phyloP scores from a whole-genome alignment of 2,113 vertebrate species.

The Clarias magur region DNA sequence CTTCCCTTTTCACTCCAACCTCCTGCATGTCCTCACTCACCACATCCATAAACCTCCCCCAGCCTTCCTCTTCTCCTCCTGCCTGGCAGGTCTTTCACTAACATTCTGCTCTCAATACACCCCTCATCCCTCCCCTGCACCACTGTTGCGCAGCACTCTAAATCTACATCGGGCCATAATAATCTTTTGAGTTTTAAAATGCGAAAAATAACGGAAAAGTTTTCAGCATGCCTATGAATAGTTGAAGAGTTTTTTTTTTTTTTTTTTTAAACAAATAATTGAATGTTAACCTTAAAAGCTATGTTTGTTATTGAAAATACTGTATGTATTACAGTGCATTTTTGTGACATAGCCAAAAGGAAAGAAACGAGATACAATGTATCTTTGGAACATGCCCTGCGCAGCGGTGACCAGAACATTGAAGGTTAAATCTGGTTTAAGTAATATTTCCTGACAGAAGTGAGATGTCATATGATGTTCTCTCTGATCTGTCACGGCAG shows the following conservation, averaged over 20 bases:
- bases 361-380: neutral
- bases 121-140: too few species aligned
- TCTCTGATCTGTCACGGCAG: slow-evolving; percentile 62
- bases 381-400: neutral
- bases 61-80: too few species aligned
- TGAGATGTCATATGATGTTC: neutral
- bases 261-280: too few species aligned
- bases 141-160: too few species aligned
- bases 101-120: too few species aligned
- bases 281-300: neutral
- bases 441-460: neutral
- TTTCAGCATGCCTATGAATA: neutral
- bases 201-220: neutral
- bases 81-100: too few species aligned
- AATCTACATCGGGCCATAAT: too few species aligned
- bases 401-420: neutral
- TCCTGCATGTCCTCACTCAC: too few species aligned
- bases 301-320: neutral
- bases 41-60: too few species aligned
- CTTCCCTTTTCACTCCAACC: too few species aligned
- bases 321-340: neutral
- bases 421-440: neutral
- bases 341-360: neutral
- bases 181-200: neutral
- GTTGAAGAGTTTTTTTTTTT: too few species aligned